These are phyloP conservation scores for Paramormyrops hopkinsi DNA, from an alignment of 2,797 vertebrate genomes.

Conservation along the genomic window DNA sequence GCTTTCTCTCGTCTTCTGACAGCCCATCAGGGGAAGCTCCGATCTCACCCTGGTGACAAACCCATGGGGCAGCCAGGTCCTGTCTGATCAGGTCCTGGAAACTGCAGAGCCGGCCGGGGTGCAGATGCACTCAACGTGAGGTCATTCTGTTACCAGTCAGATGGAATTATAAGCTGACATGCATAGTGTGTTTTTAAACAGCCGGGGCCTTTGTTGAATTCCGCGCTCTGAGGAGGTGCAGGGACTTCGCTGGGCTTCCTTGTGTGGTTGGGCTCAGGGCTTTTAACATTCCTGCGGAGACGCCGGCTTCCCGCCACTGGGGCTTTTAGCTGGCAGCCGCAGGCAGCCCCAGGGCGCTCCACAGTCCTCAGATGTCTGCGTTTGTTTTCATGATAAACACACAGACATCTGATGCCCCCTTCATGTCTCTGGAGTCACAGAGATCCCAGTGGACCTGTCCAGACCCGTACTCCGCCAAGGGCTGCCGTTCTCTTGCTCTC, in stretches of 20 bases:
- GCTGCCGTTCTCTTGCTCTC: background rate
- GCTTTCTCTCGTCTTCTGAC: background rate
- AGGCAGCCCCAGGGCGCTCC: background rate
- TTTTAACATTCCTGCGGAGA: background rate
- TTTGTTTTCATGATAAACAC: background rate
- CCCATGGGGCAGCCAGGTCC: background rate
- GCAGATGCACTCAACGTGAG: background rate
- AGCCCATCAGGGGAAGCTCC: background rate
- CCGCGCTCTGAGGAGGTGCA: background rate
- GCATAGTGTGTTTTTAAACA: background rate
- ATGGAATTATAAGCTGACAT: background rate
- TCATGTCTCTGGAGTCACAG: background rate
- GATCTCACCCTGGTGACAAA: background rate
- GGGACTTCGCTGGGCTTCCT: background rate
- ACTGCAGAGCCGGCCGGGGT: background rate
- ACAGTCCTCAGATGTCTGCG: background rate
- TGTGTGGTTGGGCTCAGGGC: background rate
- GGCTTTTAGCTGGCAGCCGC: background rate
- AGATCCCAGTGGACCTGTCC: background rate
- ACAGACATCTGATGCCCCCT: slow-evolving; percentile 9
- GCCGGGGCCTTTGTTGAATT: background rate
- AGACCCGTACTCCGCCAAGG: background rate
- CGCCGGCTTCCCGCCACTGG: background rate
- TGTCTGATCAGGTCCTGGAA: background rate
- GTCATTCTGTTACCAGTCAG: background rate